phyloP scores from a whole-genome alignment of 2,113 vertebrate species.

The Greenwoodochromis staneri region DNA sequence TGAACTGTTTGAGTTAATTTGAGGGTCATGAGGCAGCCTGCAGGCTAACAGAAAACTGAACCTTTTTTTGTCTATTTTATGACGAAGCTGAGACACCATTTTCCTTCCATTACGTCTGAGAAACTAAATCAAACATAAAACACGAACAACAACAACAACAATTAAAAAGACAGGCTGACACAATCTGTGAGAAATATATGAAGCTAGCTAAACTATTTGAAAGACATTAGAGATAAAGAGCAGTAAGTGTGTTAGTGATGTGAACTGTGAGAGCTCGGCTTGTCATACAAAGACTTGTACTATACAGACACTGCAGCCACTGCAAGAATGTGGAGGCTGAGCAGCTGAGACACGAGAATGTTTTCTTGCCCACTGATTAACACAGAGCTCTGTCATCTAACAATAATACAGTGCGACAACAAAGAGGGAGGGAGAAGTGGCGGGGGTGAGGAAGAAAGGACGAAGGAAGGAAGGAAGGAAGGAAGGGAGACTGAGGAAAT shows the following conservation, averaged over 20 bases:
- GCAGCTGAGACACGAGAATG: slow-evolving; percentile 20
- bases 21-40: not conserved
- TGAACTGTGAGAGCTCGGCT: not conserved
- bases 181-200: not conserved
- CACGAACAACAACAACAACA: not conserved
- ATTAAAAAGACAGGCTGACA: not conserved
- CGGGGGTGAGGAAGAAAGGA: not conserved
- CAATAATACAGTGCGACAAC: not conserved
- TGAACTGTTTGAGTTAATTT: not conserved
- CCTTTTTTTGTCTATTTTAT: not conserved
- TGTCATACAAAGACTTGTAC: not conserved
- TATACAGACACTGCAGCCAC: not conserved
- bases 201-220: not conserved
- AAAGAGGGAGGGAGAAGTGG: not conserved
- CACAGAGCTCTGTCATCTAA: not conserved
- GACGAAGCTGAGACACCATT: not conserved
- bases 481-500: not conserved
- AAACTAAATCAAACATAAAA: not conserved
- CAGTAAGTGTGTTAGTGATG: not conserved
- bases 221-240: not conserved
- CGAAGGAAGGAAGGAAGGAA: not conserved
- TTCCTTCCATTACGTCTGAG: not conserved
- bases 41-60: not conserved
- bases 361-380: slow-evolving; percentile 16
- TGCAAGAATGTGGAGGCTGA: slow-evolving; percentile 30